A percentile compares a stretch with the other conserved stretches of the same genome.
phyloP scores from a whole-genome alignment of 2,888 invertebrate species.

The Aspidiotus destructor region DNA sequence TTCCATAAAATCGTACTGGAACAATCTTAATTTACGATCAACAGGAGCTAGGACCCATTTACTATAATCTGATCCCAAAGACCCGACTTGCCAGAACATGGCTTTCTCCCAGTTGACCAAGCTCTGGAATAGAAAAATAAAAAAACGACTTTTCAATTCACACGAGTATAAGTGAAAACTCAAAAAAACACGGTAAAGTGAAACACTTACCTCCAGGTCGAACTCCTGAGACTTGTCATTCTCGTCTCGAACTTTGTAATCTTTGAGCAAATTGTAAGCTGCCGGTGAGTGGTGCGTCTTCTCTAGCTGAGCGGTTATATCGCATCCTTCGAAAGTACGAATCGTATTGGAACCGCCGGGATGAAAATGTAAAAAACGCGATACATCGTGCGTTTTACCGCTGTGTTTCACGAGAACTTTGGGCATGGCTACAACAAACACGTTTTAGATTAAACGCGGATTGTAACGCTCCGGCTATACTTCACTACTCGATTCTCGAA shows the following conservation, averaged over 20 bases:
- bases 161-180: not conserved
- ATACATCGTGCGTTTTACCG: constrained; percentile 53
- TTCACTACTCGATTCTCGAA: no score
- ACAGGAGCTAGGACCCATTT: constrained; percentile 69
- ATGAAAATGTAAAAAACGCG: constrained; percentile 57
- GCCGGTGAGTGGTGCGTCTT: constrained; percentile 53
- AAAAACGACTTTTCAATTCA: not conserved
- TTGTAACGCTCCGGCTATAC: no score
- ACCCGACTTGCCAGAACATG: constrained; percentile 56
- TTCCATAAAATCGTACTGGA: constrained; percentile 56
- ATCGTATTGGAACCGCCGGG: constrained; percentile 63
- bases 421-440: constrained; percentile 23
- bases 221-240: constrained; percentile 29
- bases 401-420: constrained; percentile 44
- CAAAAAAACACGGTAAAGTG: not conserved
- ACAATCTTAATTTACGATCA: constrained; percentile 56
- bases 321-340: constrained; percentile 48
- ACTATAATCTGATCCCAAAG: constrained; percentile 54
- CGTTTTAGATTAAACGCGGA: not conserved
- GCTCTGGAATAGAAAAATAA: constrained; percentile 47
- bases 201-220: constrained; percentile 40
- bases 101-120: constrained; percentile 66
- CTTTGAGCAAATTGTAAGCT: constrained; percentile 55
- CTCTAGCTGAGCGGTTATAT: constrained; percentile 48
- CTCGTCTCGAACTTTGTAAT: constrained; percentile 46